Base-by-base conservation (phyloP, 1,140 invertebrate genomes). In the Trissolcus basalis region DNA sequence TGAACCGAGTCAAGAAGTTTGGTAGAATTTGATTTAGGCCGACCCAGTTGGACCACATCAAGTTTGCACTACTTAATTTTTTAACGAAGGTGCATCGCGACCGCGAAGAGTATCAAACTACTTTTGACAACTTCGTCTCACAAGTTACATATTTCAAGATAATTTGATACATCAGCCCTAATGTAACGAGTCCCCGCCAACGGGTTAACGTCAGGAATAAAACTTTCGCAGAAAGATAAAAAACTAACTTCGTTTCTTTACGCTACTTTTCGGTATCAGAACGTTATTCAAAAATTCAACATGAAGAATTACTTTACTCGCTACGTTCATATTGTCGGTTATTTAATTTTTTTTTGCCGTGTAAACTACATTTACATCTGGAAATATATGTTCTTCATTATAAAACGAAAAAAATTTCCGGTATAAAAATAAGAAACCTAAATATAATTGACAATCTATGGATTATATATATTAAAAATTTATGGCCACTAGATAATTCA, bases 141-240 rank as follows among this genome's bases (percentile, higher is more conserved):
- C 47, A 73, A 73, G 61, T 73, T 73, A 60, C 56, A 74, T 68
- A 67, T 74, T 68, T 74, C 63, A 63, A 32, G 13, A 44, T 67
- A 75, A 75, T 68, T 69, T 69, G 64, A 75, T 75, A 69, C 58
- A 63, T 68, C 64, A 59, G 32, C 64, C 27, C 53, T 75, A 58
- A 64, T 64, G 72, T 64, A 68, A 75, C 53, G 59, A 75, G 51
- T 12, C 58, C 53, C 39, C n/a, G 47, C 58, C n/a, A 51, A 41
- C 16, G 47, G 4, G 14, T 15, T 58, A 4, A 32, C 33, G 68
- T 5, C 32, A 12, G 33, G 54, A 65, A 68, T 58, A 64, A 63
- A 75, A 63, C 44, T 63, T 61, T 63, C 39, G 55, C 16, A 9
- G 15, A 1, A 39, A 74, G 59, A 64, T 64, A 74, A 68, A n/a